phyloP scores from a whole-genome alignment of 2,888 invertebrate species.

The Tenthredo mesomela region DNA sequence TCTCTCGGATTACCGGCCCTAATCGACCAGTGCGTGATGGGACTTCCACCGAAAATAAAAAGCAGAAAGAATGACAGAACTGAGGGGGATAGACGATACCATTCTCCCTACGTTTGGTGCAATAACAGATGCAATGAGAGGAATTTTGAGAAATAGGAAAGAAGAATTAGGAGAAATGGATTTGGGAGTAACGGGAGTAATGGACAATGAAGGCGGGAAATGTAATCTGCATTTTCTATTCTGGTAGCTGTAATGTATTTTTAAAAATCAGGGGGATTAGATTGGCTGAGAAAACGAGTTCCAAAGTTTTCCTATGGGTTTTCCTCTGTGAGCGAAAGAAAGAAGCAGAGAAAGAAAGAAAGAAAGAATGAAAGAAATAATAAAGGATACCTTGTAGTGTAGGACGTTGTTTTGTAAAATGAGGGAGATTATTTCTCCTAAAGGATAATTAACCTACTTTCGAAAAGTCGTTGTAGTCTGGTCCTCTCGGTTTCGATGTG shows the following conservation, averaged over 20 bases:
- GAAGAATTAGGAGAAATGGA: not conserved
- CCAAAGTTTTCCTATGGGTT: slow-evolving; percentile 15
- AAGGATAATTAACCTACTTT: slow-evolving; percentile 45
- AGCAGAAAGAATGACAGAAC: not conserved
- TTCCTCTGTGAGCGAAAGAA: not conserved
- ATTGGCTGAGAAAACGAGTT: slow-evolving; percentile 47
- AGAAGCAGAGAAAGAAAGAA: not conserved
- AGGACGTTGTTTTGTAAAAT: too few species aligned
- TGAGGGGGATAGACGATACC: too few species aligned
- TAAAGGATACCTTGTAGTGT: not conserved
- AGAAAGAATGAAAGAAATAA: not conserved
- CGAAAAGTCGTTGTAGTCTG: not conserved
- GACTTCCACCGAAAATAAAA: not conserved
- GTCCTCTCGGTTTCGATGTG: not conserved
- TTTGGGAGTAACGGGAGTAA: not conserved
- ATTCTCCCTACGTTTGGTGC: not conserved
- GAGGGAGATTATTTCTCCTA: slow-evolving; percentile 29
- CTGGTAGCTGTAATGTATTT: slow-evolving; percentile 8
- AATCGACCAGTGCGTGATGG: not conserved
- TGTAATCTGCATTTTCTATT: slow-evolving; percentile 11
- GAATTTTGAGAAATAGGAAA: not conserved
- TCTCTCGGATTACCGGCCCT: slow-evolving; percentile 29
- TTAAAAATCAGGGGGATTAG: slow-evolving; percentile 13
- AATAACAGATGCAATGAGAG: not conserved
- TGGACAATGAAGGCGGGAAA: not conserved